phyloP scores from a whole-genome alignment of 2,888 invertebrate species.

The Tenthredo notha region DNA sequence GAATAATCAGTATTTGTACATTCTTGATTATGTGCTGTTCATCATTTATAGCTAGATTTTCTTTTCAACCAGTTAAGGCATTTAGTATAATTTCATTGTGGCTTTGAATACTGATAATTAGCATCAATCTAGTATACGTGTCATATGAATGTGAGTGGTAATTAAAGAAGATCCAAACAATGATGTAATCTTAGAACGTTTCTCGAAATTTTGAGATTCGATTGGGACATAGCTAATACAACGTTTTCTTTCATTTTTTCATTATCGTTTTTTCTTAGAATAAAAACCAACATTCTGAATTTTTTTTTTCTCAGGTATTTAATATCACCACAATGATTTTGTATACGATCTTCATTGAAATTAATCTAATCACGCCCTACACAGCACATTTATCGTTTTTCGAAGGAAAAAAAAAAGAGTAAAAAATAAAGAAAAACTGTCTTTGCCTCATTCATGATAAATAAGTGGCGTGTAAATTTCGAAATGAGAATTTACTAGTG shows the following conservation, averaged over 20 bases:
- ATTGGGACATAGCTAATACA: not conserved
- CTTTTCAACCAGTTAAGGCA: not conserved
- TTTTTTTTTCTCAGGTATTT: not conserved
- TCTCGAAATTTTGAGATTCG: constrained; percentile 9
- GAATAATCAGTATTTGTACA: not conserved
- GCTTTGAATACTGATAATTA: not conserved
- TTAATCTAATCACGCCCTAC: constrained; percentile 41
- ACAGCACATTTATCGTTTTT: constrained; percentile 27
- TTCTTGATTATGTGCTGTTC: not conserved
- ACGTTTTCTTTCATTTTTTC: not conserved
- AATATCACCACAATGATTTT: constrained; percentile 1
- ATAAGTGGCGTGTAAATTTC: constrained; percentile 21
- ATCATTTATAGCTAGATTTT: not conserved
- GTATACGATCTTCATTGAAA: constrained; percentile 4
- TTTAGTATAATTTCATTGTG: not conserved
- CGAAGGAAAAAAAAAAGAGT: not conserved
- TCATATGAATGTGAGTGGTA: constrained; percentile 10
- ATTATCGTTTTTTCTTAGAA: not conserved
- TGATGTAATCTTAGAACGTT: constrained; percentile 11
- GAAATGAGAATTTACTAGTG: not conserved
- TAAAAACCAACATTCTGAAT: not conserved
- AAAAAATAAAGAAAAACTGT: not conserved
- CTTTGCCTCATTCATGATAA: not conserved
- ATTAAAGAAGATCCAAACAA: constrained; percentile 14
- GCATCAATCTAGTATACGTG: constrained; percentile 2